phyloP scores from a whole-genome alignment of 2,113 vertebrate species.

The Burhinus bistriatus region DNA sequence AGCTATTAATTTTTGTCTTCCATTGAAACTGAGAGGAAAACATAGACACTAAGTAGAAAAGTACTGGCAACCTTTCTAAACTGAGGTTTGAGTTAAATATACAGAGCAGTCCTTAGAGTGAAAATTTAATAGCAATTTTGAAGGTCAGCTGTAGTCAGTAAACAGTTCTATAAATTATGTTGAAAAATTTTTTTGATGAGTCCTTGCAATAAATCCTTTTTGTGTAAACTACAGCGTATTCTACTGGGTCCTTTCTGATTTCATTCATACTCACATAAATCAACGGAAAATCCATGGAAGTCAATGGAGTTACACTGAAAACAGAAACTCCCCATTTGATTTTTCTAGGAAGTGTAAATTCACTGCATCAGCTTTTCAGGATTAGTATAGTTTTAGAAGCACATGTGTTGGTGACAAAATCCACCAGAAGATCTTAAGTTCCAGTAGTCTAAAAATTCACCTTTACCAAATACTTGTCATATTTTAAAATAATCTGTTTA shows the following conservation, averaged over 20 bases:
- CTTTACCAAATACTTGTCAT: neutral
- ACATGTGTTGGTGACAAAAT: neutral
- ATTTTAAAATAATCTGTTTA: neutral
- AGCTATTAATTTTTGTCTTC: neutral
- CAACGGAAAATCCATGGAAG: slow-evolving; percentile 28
- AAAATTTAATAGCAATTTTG: slow-evolving; percentile 47
- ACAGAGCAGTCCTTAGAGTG: slow-evolving; percentile 31
- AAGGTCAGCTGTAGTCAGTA: slow-evolving; percentile 56
- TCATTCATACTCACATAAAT: slow-evolving; percentile 22
- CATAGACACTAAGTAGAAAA: neutral
- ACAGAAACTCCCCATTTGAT: neutral
- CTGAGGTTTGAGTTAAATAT: slow-evolving; percentile 19
- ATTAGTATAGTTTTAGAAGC: neutral
- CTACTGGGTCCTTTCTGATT: slow-evolving; percentile 6
- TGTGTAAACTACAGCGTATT: slow-evolving; percentile 37
- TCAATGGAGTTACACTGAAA: neutral
- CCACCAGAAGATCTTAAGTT: neutral
- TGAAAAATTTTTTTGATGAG: slow-evolving; percentile 35
- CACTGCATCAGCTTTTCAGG: neutral
- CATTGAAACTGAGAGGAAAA: neutral
- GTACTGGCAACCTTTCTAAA: neutral
- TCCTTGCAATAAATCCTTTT: slow-evolving; percentile 20
- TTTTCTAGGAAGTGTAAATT: neutral
- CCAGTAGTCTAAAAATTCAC: neutral
- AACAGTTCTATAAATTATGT: slow-evolving; percentile 39